Evolutionary conservation across 2,797 vertebrate genomes (phyloP).

Genomic region (Coregonus suidteri): DNA sequence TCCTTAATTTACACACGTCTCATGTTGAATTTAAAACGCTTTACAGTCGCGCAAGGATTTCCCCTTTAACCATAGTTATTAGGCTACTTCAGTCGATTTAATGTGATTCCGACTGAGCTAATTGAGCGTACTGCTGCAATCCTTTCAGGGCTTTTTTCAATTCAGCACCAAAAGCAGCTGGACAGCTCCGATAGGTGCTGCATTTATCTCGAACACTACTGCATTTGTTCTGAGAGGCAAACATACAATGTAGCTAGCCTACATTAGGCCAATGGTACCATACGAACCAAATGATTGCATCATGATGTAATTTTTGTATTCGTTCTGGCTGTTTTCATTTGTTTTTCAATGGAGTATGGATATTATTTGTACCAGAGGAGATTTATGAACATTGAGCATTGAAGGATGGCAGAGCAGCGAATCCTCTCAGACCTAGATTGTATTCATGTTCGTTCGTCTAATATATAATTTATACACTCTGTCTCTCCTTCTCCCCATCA

Average conservation of each 20-base stretch:
- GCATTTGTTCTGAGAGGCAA: no score
- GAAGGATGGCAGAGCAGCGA: not conserved
- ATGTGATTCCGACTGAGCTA: conserved; percentile 20
- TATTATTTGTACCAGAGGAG: not conserved
- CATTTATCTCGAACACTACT: not conserved
- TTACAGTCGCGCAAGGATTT: not conserved
- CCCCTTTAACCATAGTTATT: conserved; percentile 14
- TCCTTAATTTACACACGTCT: not conserved
- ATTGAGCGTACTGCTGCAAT: conserved; percentile 22
- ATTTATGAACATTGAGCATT: not conserved
- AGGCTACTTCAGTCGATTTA: conserved; percentile 22
- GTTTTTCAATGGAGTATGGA: not conserved
- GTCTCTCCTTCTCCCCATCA: not conserved
- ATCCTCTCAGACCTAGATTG: not conserved
- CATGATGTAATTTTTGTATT: not conserved
- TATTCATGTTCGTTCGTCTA: not conserved
- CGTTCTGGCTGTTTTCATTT: not conserved
- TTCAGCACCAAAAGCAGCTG: conserved; percentile 39
- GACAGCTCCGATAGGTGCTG: conserved; percentile 34
- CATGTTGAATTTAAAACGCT: not conserved
- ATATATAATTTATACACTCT: conserved; percentile 3
- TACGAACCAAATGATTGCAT: no score
- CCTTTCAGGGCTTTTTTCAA: conserved; percentile 5
- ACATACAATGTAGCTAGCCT: no score
- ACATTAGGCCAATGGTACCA: no score